A percentile compares a stretch with the other conserved stretches of the same genome.
phyloP scores from a whole-genome alignment of 2,888 invertebrate species.

The Plagiodera versicolora region DNA sequence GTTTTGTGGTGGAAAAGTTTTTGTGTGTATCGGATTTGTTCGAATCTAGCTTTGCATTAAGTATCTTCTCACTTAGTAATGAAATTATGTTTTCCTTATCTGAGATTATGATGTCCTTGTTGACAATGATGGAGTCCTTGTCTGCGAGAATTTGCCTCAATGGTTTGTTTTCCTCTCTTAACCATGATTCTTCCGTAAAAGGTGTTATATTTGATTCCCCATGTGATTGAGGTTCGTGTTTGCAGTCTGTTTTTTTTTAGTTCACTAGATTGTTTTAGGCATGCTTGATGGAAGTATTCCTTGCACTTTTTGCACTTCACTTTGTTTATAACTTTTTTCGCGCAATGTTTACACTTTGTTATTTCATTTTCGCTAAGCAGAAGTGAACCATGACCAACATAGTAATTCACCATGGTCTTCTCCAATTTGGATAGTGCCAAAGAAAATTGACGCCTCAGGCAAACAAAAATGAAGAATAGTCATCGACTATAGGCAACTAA shows the following conservation, averaged over 20 bases:
- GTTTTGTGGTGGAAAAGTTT: background rate
- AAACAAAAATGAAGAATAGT: too few relatives aligned
- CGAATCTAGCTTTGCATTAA: background rate
- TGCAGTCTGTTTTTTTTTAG: conserved; percentile 2
- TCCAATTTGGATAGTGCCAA: too few relatives aligned
- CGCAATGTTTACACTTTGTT: background rate
- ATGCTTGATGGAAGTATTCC: background rate
- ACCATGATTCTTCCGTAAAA: background rate
- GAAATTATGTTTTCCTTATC: background rate
- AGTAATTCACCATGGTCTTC: too few relatives aligned
- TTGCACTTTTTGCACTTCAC: background rate
- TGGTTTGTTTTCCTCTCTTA: background rate
- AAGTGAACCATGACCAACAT: background rate
- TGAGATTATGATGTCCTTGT: too few relatives aligned
- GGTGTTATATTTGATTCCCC: background rate
- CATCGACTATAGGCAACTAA: too few relatives aligned
- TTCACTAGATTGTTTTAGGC: conserved; percentile 2
- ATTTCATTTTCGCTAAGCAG: background rate
- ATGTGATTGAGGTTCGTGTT: conserved; percentile 5
- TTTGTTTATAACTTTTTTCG: conserved; percentile 4
- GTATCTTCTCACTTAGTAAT: conserved; percentile 1
- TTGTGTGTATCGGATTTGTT: background rate
- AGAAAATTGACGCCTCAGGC: too few relatives aligned
- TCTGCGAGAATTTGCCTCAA: background rate
- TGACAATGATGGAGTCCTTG: too few relatives aligned